phyloP scores from a whole-genome alignment of 2,113 vertebrate species.

The Lophotis ruficrista region DNA sequence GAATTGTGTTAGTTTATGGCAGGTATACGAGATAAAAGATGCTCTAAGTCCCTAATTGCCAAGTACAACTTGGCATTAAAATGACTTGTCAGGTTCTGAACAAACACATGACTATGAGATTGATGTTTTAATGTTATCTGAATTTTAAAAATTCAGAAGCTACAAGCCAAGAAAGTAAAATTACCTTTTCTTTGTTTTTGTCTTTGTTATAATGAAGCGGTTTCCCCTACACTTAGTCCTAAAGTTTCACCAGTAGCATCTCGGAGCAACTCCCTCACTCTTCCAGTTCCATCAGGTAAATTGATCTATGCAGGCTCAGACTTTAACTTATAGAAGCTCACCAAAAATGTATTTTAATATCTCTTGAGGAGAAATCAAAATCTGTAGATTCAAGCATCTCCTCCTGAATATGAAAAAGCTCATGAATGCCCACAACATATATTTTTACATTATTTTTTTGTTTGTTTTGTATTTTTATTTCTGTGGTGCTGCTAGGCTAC shows the following conservation, averaged over 20 bases:
- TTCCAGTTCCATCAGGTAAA: conserved; percentile 78
- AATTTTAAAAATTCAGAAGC: neutral
- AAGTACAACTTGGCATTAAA: neutral
- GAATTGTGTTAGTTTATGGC: neutral
- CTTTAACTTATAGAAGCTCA: neutral
- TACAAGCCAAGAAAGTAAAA: neutral
- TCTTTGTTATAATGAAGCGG: conserved; percentile 64
- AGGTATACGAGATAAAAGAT: neutral
- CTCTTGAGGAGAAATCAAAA: neutral
- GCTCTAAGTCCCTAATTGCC: neutral
- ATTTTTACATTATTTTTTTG: neutral
- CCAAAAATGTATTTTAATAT: neutral
- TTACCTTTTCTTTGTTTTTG: neutral
- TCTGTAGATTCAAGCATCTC: neutral
- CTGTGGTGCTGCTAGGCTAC: neutral
- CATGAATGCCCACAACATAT: neutral
- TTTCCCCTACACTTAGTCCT: conserved; percentile 80
- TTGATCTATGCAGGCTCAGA: neutral
- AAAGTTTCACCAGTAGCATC: conserved; percentile 79
- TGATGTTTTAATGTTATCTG: neutral
- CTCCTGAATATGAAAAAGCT: neutral
- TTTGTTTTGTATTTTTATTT: neutral
- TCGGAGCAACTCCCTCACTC: conserved; percentile 78
- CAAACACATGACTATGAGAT: neutral
- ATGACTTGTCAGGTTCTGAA: neutral